Evolutionary conservation across 2,888 invertebrate species (phyloP).

Genomic region (Meandrusa payeni): DNA sequence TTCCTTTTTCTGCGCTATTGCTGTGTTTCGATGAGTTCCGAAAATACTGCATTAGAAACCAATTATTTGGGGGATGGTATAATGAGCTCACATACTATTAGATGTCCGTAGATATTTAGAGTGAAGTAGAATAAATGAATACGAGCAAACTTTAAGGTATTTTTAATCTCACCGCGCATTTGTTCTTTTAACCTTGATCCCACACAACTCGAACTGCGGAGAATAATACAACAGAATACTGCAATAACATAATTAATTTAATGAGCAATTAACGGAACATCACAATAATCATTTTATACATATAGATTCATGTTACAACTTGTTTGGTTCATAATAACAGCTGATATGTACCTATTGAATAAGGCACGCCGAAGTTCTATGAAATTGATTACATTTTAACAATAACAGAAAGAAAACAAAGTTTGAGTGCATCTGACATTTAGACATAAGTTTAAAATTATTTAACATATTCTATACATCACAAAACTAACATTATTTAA

Average conservation of each 20-base stretch:
- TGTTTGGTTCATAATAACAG: slow-evolving; percentile 1
- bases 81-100: slow-evolving; percentile 61
- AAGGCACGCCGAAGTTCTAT: slow-evolving; percentile 10
- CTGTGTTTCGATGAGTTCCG: slow-evolving; percentile 88
- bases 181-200: slow-evolving; percentile 3
- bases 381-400: background rate
- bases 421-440: slow-evolving; percentile 5
- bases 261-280: slow-evolving; percentile 19
- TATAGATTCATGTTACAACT: background rate
- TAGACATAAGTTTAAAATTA: background rate
- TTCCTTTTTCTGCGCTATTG: slow-evolving; percentile 86
- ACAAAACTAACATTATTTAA: background rate
- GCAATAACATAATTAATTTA: slow-evolving; percentile 13
- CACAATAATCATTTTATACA: background rate
- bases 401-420: slow-evolving; percentile 2
- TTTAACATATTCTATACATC: background rate
- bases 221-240: slow-evolving; percentile 4
- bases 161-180: no score
- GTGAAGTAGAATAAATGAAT: no score
- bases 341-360: slow-evolving; percentile 14
- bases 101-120: no score
- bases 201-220: background rate
- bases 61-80: slow-evolving; percentile 58
- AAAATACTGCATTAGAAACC: slow-evolving; percentile 83
- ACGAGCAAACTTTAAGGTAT: no score